Evolutionary conservation across 2,888 invertebrate species (phyloP), one percentile per base, ranked within the genome.

Genomic region (Timandra comae): DNA sequence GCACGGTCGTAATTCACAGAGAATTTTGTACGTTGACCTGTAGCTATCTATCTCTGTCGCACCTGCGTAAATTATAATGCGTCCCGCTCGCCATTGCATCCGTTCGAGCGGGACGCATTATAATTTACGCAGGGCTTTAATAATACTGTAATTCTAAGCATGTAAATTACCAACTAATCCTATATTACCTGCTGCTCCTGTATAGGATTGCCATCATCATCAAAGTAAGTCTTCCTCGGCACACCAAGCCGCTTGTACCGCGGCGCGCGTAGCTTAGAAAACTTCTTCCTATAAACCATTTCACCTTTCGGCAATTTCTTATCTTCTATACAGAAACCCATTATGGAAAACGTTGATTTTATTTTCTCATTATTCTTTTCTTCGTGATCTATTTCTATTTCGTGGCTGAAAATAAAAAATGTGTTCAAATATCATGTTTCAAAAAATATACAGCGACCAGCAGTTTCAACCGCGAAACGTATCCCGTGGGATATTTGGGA

Each of bases 251-350:
- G 71, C 49, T 74, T 79, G 31, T 74, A 64, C 21, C 84, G 65
- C 0, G 79, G 81, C 0, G 86, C 78, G 8, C 87, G 76, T 41
- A 91, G 81, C 41, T 88, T 85, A 1, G 88, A 86, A 38, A 89
- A 79, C 12, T 87, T 86, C 64, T 91, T 91, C 35, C 88, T 87
- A 56, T 90, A 92, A 24, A 90, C 86, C 5, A 92, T 86, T 45
- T 87, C 86, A 0, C 91, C 92, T 48, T 73, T 76, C 0, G 80
- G 75, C 40, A 78, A 58, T 3, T 72, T 61, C 0, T 69, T 63
- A 0, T 67, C 33, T 5, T 73, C 58, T 20, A 86, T 37, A 19
- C 61, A 62, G 35, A 88, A 87, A 0, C 91, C 91, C 87, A 92
- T 90, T 34, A 90, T 69, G 48, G 88, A 87, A 52, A 92, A 90